Base-by-base conservation (phyloP, 2,888 invertebrate genomes). In the Campoplex capitator region DNA sequence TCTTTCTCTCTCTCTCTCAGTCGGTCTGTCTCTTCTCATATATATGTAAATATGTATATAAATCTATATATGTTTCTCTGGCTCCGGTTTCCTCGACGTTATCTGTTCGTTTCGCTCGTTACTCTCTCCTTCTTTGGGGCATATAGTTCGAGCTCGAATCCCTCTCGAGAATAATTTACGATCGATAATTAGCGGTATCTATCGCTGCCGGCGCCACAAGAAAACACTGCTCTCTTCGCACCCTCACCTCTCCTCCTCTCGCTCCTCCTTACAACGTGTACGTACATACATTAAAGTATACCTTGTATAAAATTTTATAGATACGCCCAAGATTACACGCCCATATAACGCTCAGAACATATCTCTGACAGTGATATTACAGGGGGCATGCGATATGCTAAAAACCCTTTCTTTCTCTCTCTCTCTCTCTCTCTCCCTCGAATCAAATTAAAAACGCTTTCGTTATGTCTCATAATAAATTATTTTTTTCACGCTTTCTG, bases 161-260 rank as follows among this genome's bases (percentile, higher is more conserved):
- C 89, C 89, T 90, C 90, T 90, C 88, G 91, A 87, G 92, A 75
- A 85, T 94, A 93, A 94, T 94, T 94, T 94, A 94, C 93, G 94
- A 94, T 94, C 94, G 92, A 94, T 94, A 94, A 94, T 94, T 94
- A 94, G 94, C 92, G 93, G 94, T 94, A 94, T 94, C 94, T 94
- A 94, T 94, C 94, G 94, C 94, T 94, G 94, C 94, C 94, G 94
- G 94, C 94, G 92, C 93, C 93, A 93, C 71, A 35, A 56, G 73
- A 62, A 62, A 71, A 62, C 62, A 62, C 62, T 62, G 62, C 62
- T 62, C 58, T 58, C 32, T 32, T 32, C 62, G 11, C 62, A 32
- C 62, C 62, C 56, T n/a, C 56, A 16, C 13, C 23, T n/a, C 23
- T n/a, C 13, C 8, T 32, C 16, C 11, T 32, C 28, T 13, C 28